Percentiles rank a stretch among this genome's conserved stretches.
These are phyloP conservation scores for Sebastes trivittatus DNA, from an alignment of 2,797 vertebrate genomes.

Conservation along the genomic window DNA sequence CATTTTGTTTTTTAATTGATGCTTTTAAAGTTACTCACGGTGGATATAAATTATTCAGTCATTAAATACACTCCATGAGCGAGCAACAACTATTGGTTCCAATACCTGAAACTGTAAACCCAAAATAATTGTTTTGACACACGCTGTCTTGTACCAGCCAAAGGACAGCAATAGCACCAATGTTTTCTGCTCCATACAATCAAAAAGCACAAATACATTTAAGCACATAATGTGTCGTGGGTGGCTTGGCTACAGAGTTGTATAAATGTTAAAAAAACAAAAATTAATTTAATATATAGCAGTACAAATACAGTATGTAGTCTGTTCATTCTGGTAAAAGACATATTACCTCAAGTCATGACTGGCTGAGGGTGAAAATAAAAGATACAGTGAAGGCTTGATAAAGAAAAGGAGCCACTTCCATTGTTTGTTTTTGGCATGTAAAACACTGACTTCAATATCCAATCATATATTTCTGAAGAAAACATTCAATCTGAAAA, in stretches of 20 bases:
- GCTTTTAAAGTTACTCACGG: not conserved
- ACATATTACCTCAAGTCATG: not conserved
- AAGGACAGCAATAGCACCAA: slow-evolving; percentile 26
- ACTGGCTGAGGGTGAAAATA: not conserved
- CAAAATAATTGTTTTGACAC: not conserved
- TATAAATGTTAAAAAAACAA: not conserved
- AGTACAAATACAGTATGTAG: not conserved
- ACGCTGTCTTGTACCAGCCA: slow-evolving; percentile 2
- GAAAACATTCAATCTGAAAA: not conserved
- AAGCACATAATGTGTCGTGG: not conserved
- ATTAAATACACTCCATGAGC: not conserved
- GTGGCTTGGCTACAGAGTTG: not conserved
- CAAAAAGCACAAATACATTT: not conserved
- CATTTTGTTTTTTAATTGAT: not conserved
- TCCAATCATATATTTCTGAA: not conserved
- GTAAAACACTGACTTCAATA: not conserved
- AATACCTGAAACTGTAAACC: not conserved
- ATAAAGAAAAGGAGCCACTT: not conserved
- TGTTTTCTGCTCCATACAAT: not conserved
- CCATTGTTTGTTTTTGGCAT: not conserved
- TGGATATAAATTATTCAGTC: not conserved
- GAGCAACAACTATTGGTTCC: not conserved
- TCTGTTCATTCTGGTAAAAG: not conserved
- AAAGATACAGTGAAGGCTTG: not conserved
- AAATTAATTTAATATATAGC: not conserved